Evolutionary conservation across 2,797 vertebrate species (phyloP).

Genomic region (Amphiprion clarkii): DNA sequence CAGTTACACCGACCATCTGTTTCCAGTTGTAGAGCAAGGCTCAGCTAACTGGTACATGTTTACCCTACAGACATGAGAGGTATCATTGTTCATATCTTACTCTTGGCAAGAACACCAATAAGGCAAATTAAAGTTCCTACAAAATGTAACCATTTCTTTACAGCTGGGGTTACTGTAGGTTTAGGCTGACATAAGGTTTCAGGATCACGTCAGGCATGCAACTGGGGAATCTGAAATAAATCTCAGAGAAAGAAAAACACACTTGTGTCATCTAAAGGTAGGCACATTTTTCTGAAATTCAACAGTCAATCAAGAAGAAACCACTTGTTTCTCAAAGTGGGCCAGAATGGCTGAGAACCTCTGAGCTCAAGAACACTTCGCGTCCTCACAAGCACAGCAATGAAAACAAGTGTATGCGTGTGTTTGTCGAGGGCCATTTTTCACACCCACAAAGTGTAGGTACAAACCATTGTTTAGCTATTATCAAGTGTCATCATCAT

Average conservation of each 20-base stretch:
- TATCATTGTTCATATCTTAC: not conserved
- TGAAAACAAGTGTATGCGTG: not conserved
- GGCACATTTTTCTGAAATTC: too few species aligned
- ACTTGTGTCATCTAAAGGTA: too few species aligned
- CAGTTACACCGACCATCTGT: not conserved
- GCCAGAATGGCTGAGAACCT: not conserved
- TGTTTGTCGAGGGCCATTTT: not conserved
- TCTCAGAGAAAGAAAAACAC: too few species aligned
- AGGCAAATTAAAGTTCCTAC: not conserved
- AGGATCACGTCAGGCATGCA: too few species aligned
- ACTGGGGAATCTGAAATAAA: too few species aligned
- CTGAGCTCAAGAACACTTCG: not conserved
- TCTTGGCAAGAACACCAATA: too few species aligned
- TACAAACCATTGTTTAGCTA: slow-evolving; percentile 2
- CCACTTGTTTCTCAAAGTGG: too few species aligned
- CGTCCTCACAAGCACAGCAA: not conserved
- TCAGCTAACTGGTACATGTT: not conserved
- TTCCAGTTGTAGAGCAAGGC: not conserved
- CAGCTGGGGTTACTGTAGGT: too few species aligned
- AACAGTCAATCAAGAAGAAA: too few species aligned
- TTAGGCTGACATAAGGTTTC: too few species aligned
- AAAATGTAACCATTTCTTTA: too few species aligned
- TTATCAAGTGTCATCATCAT: slow-evolving; percentile 26
- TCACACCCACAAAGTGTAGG: slow-evolving; percentile 10
- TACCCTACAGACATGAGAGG: not conserved